Evolutionary conservation across 1,140 invertebrate genomes (phyloP).

Genomic region (Drosophila pandora): DNA sequence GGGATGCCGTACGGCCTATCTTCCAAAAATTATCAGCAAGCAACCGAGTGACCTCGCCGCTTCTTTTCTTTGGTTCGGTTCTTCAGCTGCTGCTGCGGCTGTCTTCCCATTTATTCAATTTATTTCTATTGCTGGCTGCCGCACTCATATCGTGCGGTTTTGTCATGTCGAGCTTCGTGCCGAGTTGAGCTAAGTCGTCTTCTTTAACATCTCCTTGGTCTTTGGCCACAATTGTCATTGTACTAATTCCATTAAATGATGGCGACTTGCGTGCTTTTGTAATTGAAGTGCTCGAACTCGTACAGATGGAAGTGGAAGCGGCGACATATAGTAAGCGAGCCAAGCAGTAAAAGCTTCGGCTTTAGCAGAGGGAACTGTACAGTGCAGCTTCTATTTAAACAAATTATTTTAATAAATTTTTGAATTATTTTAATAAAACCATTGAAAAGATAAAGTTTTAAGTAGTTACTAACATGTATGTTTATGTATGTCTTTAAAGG

Average conservation of each 20-base stretch:
- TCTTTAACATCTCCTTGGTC: slow-evolving; percentile 62
- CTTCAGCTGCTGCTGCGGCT: slow-evolving; percentile 33
- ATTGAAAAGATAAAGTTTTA: too few species aligned
- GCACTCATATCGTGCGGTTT: slow-evolving; percentile 29
- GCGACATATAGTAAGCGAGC: background rate
- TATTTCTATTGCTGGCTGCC: slow-evolving; percentile 68
- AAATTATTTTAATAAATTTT: background rate
- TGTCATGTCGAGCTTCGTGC: slow-evolving; percentile 24
- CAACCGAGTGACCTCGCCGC: slow-evolving; percentile 54
- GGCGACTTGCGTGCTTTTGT: slow-evolving; percentile 75
- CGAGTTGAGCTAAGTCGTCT: slow-evolving; percentile 43
- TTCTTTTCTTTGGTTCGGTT: slow-evolving; percentile 26
- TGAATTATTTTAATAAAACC: too few species aligned
- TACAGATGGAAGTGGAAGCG: slow-evolving; percentile 36
- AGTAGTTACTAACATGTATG: too few species aligned
- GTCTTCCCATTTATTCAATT: slow-evolving; percentile 74
- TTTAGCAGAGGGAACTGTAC: slow-evolving; percentile 13
- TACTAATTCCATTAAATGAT: slow-evolving; percentile 80
- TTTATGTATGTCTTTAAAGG: too few species aligned
- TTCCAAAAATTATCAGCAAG: slow-evolving; percentile 72
- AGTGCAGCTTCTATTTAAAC: slow-evolving; percentile 5
- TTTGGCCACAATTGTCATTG: slow-evolving; percentile 79
- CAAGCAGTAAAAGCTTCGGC: slow-evolving; percentile 1
- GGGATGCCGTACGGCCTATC: slow-evolving; percentile 62
- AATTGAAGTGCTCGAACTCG: slow-evolving; percentile 68